Conservation (phyloP, 1,140 invertebrate species). For the Zaprionus kolodkinae region DNA sequence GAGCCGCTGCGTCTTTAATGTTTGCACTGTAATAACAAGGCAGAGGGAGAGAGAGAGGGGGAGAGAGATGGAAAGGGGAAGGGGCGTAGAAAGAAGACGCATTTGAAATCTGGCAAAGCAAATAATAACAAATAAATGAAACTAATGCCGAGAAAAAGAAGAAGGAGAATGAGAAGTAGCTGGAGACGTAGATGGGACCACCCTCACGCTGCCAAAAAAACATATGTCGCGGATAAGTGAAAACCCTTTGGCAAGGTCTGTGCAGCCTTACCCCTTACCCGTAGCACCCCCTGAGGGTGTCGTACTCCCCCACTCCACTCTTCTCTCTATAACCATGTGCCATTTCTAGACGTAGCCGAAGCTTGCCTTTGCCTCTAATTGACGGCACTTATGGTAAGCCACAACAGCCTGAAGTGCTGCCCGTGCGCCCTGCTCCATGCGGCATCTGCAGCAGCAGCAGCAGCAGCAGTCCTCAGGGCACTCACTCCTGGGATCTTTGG, state of each 20-base stretch:
- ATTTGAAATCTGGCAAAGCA: slow-evolving; percentile 74
- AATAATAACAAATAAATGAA: slow-evolving; percentile 77
- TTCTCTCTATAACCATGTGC: slow-evolving; percentile 32
- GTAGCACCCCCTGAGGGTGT: slow-evolving; percentile 26
- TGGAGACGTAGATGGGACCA: slow-evolving; percentile 42
- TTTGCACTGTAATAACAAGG: slow-evolving; percentile 51
- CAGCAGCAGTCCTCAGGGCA: slow-evolving; percentile 24
- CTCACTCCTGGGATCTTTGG: not conserved
- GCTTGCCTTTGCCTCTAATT: slow-evolving; percentile 60
- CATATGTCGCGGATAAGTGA: slow-evolving; percentile 73
- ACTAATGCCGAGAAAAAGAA: slow-evolving; percentile 55
- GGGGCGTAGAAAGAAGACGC: slow-evolving; percentile 26
- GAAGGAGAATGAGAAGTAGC: slow-evolving; percentile 7
- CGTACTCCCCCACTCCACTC: not conserved
- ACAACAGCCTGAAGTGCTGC: slow-evolving; percentile 40
- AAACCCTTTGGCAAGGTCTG: slow-evolving; percentile 60
- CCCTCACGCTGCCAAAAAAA: slow-evolving; percentile 44
- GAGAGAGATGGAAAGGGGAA: not conserved
- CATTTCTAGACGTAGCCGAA: slow-evolving; percentile 38
- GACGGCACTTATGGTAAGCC: slow-evolving; percentile 62
- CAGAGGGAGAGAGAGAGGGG: not conserved
- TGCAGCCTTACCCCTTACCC: not conserved
- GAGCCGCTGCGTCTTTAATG: slow-evolving; percentile 60
- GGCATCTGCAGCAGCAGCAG: slow-evolving; percentile 68
- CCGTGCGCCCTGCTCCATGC: slow-evolving; percentile 32